Evolutionary conservation across 2,888 invertebrate genomes (phyloP).

Genomic region (Podabrus alpinus): DNA sequence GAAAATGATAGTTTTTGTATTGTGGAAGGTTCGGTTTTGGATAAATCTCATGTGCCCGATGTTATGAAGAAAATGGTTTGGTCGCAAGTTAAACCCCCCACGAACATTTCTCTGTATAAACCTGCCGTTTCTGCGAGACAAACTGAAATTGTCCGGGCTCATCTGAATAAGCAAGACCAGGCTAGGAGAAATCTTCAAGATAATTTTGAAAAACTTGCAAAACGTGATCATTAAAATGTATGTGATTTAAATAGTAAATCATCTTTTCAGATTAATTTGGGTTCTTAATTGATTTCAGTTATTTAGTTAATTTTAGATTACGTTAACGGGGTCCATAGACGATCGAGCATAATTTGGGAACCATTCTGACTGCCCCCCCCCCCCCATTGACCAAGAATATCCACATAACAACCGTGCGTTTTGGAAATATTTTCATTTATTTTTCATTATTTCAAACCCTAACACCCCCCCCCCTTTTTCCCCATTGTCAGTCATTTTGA

Average conservation of each 20-base stretch:
- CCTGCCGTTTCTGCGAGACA: slow-evolving; percentile 45
- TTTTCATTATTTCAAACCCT: too few relatives aligned
- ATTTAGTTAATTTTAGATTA: too few relatives aligned
- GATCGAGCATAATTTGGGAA: neutral
- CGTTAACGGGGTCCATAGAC: neutral
- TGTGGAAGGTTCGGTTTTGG: slow-evolving; percentile 40
- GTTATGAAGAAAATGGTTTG: slow-evolving; percentile 43
- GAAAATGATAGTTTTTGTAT: slow-evolving; percentile 38
- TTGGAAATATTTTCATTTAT: too few relatives aligned
- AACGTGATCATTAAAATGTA: neutral
- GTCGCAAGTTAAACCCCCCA: slow-evolving; percentile 42
- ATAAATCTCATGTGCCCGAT: slow-evolving; percentile 30
- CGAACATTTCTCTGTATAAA: slow-evolving; percentile 26
- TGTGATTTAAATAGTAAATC: neutral
- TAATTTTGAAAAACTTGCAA: neutral
- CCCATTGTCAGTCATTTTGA: too few relatives aligned
- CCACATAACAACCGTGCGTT: too few relatives aligned
- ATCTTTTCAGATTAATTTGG: neutral
- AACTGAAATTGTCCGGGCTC: slow-evolving; percentile 41
- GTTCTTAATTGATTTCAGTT: too few relatives aligned
- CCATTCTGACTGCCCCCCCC: too few relatives aligned
- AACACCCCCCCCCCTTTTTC: too few relatives aligned
- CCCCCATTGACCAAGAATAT: too few relatives aligned
- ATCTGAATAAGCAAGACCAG: slow-evolving; percentile 40
- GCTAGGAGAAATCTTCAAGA: neutral